phyloP scores from a whole-genome alignment of 2,888 invertebrate species.

The Yponomeuta evonymella region DNA sequence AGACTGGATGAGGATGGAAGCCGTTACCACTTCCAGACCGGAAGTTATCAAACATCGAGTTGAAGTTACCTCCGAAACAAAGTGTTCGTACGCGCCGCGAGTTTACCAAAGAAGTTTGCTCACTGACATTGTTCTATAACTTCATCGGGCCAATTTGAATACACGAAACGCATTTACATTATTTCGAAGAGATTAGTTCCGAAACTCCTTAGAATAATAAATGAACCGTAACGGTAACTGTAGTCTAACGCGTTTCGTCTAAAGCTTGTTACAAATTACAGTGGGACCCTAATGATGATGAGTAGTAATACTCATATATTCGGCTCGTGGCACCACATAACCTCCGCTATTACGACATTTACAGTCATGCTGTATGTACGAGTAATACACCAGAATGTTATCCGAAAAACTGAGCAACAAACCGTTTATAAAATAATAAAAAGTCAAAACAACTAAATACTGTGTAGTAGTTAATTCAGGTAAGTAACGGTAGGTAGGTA shows the following conservation, averaged over 20 bases:
- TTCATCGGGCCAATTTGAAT: not conserved
- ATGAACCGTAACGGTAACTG: not conserved
- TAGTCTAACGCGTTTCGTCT: not conserved
- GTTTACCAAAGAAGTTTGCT: not conserved
- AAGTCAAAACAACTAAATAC: too few relatives aligned
- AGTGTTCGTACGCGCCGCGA: not conserved
- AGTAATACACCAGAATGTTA: not conserved
- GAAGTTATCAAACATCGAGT: not conserved
- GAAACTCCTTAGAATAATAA: not conserved
- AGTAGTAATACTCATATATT: slow-evolving; percentile 1
- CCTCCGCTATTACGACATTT: not conserved
- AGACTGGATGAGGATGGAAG: not conserved
- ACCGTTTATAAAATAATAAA: not conserved
- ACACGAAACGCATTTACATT: slow-evolving; percentile 1
- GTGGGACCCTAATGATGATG: not conserved
- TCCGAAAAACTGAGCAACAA: not conserved
- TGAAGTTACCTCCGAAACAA: not conserved
- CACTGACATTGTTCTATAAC: not conserved
- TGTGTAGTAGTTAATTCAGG: too few relatives aligned
- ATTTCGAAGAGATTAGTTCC: not conserved
- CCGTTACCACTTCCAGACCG: not conserved
- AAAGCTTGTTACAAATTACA: not conserved
- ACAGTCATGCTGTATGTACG: not conserved
- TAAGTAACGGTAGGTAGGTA: too few relatives aligned
- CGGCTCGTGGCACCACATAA: not conserved